phyloP scores from a whole-genome alignment of 2,797 vertebrate genomes.

The Chromobotia macracanthus region DNA sequence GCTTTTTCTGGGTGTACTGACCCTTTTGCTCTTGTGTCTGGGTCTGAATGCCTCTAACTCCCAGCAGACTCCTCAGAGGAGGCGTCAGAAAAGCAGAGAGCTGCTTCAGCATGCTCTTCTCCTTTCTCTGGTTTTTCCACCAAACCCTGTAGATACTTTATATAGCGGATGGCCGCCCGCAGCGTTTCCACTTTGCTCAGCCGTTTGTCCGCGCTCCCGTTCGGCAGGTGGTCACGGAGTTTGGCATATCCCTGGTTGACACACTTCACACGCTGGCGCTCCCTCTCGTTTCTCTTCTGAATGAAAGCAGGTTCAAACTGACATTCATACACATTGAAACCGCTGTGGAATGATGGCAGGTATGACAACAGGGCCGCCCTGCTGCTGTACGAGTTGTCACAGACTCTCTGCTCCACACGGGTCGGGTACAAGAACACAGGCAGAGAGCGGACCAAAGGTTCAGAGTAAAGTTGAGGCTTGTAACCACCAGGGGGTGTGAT shows the following conservation, averaged over 20 bases:
- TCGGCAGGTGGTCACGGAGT: slow-evolving; percentile 82
- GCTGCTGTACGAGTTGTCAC: slow-evolving; percentile 67
- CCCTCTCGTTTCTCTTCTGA: slow-evolving; percentile 85
- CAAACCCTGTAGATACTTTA: slow-evolving; percentile 82
- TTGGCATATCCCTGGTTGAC: slow-evolving; percentile 85
- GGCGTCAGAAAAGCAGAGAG: slow-evolving; percentile 24
- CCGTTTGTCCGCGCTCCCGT: slow-evolving; percentile 72
- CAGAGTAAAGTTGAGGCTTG: slow-evolving; percentile 54
- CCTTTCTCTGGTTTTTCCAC: slow-evolving; percentile 61
- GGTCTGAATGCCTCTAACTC: slow-evolving; percentile 35
- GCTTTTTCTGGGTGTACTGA: not conserved
- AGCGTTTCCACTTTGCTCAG: slow-evolving; percentile 88
- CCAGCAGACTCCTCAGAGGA: slow-evolving; percentile 61
- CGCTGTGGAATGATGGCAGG: slow-evolving; percentile 74
- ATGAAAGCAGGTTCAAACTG: slow-evolving; percentile 84
- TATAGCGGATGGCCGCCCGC: slow-evolving; percentile 84
- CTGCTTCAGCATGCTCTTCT: not conserved
- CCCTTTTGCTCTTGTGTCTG: not conserved
- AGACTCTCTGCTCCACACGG: slow-evolving; percentile 66
- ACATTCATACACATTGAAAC: slow-evolving; percentile 78
- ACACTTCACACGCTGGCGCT: slow-evolving; percentile 83
- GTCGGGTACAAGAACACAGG: slow-evolving; percentile 77
- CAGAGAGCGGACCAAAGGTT: slow-evolving; percentile 57
- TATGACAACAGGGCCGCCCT: slow-evolving; percentile 70
- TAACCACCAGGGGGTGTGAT: slow-evolving; percentile 66